These are phyloP conservation scores for Xenus cinereus DNA, from an alignment of 2,113 vertebrate species.

Conservation along the genomic window DNA sequence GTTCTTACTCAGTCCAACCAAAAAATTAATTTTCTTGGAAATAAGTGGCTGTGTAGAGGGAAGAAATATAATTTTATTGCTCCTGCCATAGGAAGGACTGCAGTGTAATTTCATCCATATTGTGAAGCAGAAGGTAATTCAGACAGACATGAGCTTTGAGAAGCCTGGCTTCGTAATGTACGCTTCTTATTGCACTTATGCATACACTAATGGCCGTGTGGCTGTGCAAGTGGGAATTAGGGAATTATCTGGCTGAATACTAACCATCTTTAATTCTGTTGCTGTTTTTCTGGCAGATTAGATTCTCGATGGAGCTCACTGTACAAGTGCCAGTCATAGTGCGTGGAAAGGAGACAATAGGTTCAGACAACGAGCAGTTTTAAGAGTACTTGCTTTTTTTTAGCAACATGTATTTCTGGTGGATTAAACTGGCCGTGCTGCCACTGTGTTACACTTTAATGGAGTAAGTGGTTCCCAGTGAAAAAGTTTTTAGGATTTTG, in stretches of 20 bases:
- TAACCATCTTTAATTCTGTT: not conserved
- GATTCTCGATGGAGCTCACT: not conserved
- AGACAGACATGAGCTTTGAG: not conserved
- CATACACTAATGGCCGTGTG: not conserved
- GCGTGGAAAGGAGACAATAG: not conserved
- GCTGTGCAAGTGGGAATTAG: not conserved
- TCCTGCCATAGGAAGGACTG: not conserved
- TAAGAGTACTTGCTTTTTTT: not conserved
- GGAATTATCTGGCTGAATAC: not conserved
- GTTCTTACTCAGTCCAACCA: not conserved
- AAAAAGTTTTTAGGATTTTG: not conserved
- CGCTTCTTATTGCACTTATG: not conserved
- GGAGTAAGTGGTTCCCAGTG: not conserved
- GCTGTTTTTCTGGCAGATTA: not conserved
- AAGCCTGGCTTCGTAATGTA: not conserved
- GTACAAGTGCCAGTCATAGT: not conserved
- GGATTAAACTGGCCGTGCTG: not conserved
- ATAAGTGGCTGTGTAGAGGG: not conserved
- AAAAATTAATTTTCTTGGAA: not conserved
- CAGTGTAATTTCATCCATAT: not conserved
- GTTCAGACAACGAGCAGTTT: not conserved
- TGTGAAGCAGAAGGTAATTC: not conserved
- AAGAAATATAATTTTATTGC: not conserved
- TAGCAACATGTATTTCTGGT: not conserved
- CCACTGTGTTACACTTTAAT: not conserved